Base-by-base conservation (phyloP, 1,140 invertebrate species). In the Onthophagus taurus region DNA sequence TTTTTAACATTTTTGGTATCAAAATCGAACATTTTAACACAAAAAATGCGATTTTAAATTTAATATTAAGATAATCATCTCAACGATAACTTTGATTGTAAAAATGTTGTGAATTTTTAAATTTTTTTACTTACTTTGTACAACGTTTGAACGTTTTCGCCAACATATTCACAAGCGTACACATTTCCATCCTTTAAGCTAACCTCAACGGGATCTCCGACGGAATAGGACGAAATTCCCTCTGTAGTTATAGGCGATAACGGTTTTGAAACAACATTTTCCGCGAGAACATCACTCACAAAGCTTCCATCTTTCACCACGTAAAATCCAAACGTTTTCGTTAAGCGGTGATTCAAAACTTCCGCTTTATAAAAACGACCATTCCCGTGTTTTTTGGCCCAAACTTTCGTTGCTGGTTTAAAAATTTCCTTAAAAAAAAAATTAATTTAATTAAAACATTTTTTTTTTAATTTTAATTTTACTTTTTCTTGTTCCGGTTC, bases 371-470 rank as follows among this genome's bases (percentile, higher is more conserved):
- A 39, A 26, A 14, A 39, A 17, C 37, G 14, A 2, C 37, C 37
- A 14, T 39, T 39, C 9, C 20, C 23, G n/a, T n/a, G n/a, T 29
- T 39, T 39, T 13, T 39, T 39, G n/a, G 37, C 37, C 37, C 37
- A 39, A 1, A 39, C 23, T 23, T 29, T 39, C n/a, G 23, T 26
- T 5, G 17, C 21, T 2, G 20, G 7, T 39, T 24, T 24, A 3
- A 14, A 6, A 7, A 14, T n/a, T n/a, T 20, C 37, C 29, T n/a
- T 36, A 36, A 39, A 23, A 26, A 39, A 20, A 23, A 6, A 17
- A 19, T 12, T 8, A 39, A 12, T 14, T 14, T 26, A 29, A 36
- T 36, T 19, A 36, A 20, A 17, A 2, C 16, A 4, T n/a, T n/a
- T n/a, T n/a, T n/a, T n/a, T n/a, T n/a, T n/a, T n/a, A 33, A 33